These are phyloP conservation scores for Campylomormyrus numenius DNA, from an alignment of 2,113 vertebrate species.

Conservation along the genomic window DNA sequence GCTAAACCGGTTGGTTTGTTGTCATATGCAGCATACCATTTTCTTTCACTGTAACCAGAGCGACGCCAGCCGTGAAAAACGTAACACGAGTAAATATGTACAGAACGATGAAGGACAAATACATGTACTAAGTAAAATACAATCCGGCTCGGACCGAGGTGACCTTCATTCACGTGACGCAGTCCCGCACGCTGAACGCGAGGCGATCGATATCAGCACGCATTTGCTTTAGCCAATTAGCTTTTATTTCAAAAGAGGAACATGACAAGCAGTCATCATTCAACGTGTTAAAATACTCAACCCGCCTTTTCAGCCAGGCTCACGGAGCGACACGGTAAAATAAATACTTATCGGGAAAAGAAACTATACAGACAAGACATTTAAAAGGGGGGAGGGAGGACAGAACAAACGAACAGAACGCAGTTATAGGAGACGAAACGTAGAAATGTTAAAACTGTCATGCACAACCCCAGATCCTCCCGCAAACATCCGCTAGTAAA, in stretches of 20 bases:
- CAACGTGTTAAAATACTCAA: slow-evolving; percentile 18
- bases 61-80: neutral
- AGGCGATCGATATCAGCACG: neutral
- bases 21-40: neutral
- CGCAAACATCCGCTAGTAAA: slow-evolving; percentile 56
- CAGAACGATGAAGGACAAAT: neutral
- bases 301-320: neutral
- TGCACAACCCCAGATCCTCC: slow-evolving; percentile 49
- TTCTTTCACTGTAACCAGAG: neutral
- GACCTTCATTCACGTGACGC: neutral
- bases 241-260: slow-evolving; percentile 19
- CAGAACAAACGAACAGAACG: slow-evolving; percentile 15
- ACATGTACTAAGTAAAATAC: neutral
- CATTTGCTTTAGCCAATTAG: neutral
- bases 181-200: neutral
- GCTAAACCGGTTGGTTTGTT: neutral
- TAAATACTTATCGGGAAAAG: slow-evolving; percentile 33
- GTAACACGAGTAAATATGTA: neutral
- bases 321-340: slow-evolving; percentile 6
- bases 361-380: slow-evolving; percentile 51
- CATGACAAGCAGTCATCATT: slow-evolving; percentile 19
- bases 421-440: slow-evolving; percentile 46
- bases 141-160: neutral
- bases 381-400: slow-evolving; percentile 30
- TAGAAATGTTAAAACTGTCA: slow-evolving; percentile 47